phyloP scores from a whole-genome alignment of 2,888 invertebrate species.

The Muscina levida region DNA sequence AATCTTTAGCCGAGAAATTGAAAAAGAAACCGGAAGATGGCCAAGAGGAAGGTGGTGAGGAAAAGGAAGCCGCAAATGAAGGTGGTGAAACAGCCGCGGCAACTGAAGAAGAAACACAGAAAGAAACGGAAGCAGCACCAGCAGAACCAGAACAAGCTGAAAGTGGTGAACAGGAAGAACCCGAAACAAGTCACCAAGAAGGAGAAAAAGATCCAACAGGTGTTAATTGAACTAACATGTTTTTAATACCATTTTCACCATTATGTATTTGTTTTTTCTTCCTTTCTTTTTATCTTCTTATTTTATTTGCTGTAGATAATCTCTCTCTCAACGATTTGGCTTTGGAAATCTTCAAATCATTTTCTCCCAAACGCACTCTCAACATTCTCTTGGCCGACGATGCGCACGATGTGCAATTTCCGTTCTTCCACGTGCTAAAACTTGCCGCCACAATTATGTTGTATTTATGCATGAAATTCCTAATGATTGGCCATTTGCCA shows the following conservation, averaged over 20 bases:
- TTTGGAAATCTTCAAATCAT: slow-evolving; percentile 80
- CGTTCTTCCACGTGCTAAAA: slow-evolving; percentile 86
- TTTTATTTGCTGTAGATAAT: slow-evolving; percentile 48
- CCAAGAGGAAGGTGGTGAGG: slow-evolving; percentile 12
- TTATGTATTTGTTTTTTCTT: not conserved
- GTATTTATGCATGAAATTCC: slow-evolving; percentile 85
- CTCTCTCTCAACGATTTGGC: slow-evolving; percentile 60
- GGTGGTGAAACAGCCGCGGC: slow-evolving; percentile 37
- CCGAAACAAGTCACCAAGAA: not conserved
- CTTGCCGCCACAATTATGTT: slow-evolving; percentile 84
- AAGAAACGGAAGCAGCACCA: not conserved
- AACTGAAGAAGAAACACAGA: slow-evolving; percentile 21
- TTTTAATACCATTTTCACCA: not conserved
- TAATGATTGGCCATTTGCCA: slow-evolving; percentile 84
- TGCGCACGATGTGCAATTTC: slow-evolving; percentile 81
- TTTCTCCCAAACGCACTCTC: slow-evolving; percentile 85
- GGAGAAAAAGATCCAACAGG: slow-evolving; percentile 53
- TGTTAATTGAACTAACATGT: slow-evolving; percentile 12
- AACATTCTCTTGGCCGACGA: slow-evolving; percentile 82
- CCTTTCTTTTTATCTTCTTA: not conserved
- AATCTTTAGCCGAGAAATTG: slow-evolving; percentile 35
- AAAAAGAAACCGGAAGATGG: slow-evolving; percentile 38
- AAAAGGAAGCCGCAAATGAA: slow-evolving; percentile 19
- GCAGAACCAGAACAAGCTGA: slow-evolving; percentile 34
- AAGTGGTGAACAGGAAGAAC: slow-evolving; percentile 11